Conservation (phyloP, 2,797 vertebrate genomes). For the Harpagifer antarcticus region DNA sequence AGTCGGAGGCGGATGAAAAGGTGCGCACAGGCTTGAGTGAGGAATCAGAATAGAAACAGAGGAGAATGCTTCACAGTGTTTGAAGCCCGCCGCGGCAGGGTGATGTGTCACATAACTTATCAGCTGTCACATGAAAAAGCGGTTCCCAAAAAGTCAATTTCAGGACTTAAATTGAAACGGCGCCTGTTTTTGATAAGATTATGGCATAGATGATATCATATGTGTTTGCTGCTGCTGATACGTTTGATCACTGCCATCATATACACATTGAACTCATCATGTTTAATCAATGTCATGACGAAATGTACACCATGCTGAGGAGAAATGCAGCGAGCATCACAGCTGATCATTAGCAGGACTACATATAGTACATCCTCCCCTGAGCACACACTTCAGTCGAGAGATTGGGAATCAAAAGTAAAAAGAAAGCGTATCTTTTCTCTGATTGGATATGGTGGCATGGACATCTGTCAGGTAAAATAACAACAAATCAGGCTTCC, state of each 20-base stretch:
- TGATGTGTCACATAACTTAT: slow-evolving; percentile 50
- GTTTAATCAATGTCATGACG: slow-evolving; percentile 6
- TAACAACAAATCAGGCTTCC: slow-evolving; percentile 7
- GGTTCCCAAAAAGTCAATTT: slow-evolving; percentile 54
- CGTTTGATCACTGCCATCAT: not conserved
- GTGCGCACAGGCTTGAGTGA: slow-evolving; percentile 59
- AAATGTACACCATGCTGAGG: not conserved
- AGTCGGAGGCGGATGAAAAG: slow-evolving; percentile 56
- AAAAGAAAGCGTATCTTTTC: slow-evolving; percentile 28
- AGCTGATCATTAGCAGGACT: slow-evolving; percentile 46
- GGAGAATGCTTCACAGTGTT: slow-evolving; percentile 31
- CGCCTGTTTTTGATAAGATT: too few relatives aligned
- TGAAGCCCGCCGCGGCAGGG: slow-evolving; percentile 47
- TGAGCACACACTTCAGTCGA: slow-evolving; percentile 19
- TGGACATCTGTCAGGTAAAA: slow-evolving; percentile 43
- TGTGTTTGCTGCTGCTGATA: not conserved
- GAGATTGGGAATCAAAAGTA: slow-evolving; percentile 33
- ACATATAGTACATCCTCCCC: not conserved
- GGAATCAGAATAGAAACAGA: slow-evolving; percentile 65
- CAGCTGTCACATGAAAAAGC: slow-evolving; percentile 47
- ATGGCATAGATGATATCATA: not conserved
- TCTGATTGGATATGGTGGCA: slow-evolving; percentile 26
- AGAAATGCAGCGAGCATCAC: not conserved
- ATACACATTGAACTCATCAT: slow-evolving; percentile 7
- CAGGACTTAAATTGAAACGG: not conserved